A percentile compares a stretch with the other conserved stretches of the same genome.
Conservation (phyloP, 2,113 vertebrate genomes). For the Numida meleagris region DNA sequence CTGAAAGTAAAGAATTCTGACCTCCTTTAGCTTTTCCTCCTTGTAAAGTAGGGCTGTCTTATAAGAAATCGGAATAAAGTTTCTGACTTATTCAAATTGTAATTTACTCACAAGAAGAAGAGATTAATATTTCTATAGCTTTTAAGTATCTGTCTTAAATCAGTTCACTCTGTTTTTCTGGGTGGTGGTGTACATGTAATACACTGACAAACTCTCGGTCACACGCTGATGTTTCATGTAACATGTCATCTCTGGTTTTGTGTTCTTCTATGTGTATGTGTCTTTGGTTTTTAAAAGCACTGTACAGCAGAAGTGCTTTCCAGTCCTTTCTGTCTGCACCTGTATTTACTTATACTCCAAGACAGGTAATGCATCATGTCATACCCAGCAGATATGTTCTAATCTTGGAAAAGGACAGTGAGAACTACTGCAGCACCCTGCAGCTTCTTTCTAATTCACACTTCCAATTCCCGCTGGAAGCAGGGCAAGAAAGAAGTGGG, state of each 20-base stretch:
- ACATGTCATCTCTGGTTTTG: not conserved
- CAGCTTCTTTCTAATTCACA: not conserved
- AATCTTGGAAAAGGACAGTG: not conserved
- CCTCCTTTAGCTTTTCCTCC: not conserved
- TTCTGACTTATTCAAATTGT: not conserved
- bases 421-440: not conserved
- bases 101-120: not conserved
- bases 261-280: not conserved
- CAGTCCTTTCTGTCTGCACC: not conserved
- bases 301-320: not conserved
- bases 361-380: not conserved
- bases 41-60: not conserved
- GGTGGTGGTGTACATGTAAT: not conserved
- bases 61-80: not conserved
- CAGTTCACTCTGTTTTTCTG: not conserved
- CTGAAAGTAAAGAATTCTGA: not conserved
- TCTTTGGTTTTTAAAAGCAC: not conserved
- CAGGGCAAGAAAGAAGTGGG: not conserved
- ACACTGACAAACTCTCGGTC: not conserved
- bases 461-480: not conserved
- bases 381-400: accelerated
- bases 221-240: accelerated
- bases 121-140: not conserved
- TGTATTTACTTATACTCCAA: not conserved
- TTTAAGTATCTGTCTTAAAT: not conserved